Conservation (phyloP, 2,888 invertebrate species). For the Eurois occulta region DNA sequence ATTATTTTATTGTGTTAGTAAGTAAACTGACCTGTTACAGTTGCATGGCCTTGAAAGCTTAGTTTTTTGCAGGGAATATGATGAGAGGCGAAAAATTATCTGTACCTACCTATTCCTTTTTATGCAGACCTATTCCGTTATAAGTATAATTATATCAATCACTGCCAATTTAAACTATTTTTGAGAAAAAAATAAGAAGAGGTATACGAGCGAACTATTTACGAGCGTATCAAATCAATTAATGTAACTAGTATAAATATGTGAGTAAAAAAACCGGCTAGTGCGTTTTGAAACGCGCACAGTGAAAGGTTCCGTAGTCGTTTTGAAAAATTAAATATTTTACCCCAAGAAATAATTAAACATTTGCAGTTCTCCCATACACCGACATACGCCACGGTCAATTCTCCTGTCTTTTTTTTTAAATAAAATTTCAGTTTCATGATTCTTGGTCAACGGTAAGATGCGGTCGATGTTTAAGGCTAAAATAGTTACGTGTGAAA, state of each 20-base stretch:
- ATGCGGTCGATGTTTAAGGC: no score
- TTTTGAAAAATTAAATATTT: background rate
- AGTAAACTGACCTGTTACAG: background rate
- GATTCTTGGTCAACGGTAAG: background rate
- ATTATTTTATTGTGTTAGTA: background rate
- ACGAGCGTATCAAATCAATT: slow-evolving; percentile 58
- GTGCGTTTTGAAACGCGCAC: background rate
- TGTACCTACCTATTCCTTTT: slow-evolving; percentile 1
- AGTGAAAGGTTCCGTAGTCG: background rate
- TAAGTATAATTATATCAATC: slow-evolving; percentile 24
- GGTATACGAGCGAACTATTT: slow-evolving; percentile 14
- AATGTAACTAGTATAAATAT: slow-evolving; percentile 47
- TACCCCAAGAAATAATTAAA: background rate
- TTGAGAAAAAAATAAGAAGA: background rate
- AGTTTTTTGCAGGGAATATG: background rate
- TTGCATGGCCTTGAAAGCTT: background rate
- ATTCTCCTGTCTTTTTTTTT: no score
- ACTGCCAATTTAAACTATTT: slow-evolving; percentile 22
- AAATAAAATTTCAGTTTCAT: no score
- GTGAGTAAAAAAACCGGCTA: slow-evolving; percentile 37
- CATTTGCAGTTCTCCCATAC: background rate
- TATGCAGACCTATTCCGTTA: background rate
- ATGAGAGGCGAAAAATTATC: background rate
- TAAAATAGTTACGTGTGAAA: no score
- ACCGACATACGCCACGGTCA: background rate